phyloP scores from a whole-genome alignment of 2,113 vertebrate species.

The Scartelaos histophorus region DNA sequence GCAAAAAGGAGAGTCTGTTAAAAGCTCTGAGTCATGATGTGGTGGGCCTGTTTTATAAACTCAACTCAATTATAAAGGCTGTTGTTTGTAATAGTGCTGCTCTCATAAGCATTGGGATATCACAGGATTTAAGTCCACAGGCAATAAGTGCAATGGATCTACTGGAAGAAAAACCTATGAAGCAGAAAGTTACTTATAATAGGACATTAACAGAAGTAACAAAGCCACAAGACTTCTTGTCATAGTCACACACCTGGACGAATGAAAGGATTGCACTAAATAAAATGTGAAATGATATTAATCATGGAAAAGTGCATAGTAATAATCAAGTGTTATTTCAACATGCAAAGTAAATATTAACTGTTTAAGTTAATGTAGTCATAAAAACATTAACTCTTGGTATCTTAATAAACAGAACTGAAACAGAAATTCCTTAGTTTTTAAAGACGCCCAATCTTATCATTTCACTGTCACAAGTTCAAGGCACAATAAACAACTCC shows the following conservation, averaged over 20 bases:
- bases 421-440: constrained; percentile 6
- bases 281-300: no score
- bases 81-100: constrained; percentile 19
- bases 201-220: not conserved
- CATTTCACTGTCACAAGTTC: constrained; percentile 64
- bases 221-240: no score
- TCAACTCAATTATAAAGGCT: constrained; percentile 4
- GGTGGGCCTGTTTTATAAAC: constrained; percentile 19
- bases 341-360: no score
- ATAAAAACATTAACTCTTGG: not conserved
- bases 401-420: not conserved
- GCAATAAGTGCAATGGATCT: not conserved
- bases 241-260: no score
- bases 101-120: not conserved
- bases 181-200: not conserved
- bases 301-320: no score
- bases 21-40: constrained; percentile 11
- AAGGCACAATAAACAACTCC: constrained; percentile 70
- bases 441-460: constrained; percentile 70
- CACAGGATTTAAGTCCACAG: not conserved
- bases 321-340: no score
- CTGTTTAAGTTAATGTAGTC: no score
- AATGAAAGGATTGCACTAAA: no score
- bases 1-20: not conserved
- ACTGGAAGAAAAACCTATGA: not conserved